phyloP scores from a whole-genome alignment of 2,113 vertebrate species.

The Gracilinanus agilis region DNA sequence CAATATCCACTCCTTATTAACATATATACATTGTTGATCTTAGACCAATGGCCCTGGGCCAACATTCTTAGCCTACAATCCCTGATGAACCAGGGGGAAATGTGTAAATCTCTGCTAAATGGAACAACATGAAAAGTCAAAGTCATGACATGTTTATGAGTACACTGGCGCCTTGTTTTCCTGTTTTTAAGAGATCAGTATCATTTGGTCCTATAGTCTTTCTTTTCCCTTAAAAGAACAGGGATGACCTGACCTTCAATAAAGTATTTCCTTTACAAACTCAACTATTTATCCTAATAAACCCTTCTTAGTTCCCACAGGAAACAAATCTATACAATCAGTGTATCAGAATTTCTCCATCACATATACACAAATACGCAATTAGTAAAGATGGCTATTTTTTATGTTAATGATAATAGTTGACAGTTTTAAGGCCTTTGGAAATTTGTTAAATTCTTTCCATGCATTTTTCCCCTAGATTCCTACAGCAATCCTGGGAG shows the following conservation, averaged over 20 bases:
- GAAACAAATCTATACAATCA: background rate
- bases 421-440: background rate
- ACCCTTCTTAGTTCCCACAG: background rate
- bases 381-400: background rate
- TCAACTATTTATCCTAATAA: background rate
- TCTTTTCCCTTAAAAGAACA: background rate
- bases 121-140: background rate
- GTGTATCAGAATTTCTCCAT: background rate
- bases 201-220: background rate
- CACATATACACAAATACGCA: no score
- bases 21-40: background rate
- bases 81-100: constrained; percentile 21
- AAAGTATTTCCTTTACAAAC: background rate
- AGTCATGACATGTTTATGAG: background rate
- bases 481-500: background rate
- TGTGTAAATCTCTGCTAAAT: background rate
- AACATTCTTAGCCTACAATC: background rate
- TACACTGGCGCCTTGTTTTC: background rate
- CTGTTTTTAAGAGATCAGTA: constrained; percentile 1
- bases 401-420: background rate
- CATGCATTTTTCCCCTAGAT: background rate
- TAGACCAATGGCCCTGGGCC: background rate
- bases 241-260: background rate
- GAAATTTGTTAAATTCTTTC: background rate
- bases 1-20: constrained; percentile 26